A percentile compares a stretch with the other conserved stretches of the same genome.
These are phyloP conservation scores for Eumacrocentrus americanus DNA, from an alignment of 2,888 invertebrate genomes.

Conservation along the genomic window DNA sequence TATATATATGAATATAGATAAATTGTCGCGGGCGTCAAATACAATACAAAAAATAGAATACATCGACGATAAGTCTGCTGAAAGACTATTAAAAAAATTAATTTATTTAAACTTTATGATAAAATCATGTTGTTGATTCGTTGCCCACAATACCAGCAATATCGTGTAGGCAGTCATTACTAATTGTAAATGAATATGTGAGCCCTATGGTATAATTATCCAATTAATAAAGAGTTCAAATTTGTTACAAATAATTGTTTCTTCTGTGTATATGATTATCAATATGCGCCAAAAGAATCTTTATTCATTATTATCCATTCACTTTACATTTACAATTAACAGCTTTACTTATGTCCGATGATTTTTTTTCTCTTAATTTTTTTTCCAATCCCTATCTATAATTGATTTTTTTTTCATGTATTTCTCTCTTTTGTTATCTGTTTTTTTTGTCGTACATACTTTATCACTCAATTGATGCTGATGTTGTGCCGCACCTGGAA, in stretches of 20 bases:
- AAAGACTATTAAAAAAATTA: neutral
- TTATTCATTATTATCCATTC: slow-evolving; percentile 20
- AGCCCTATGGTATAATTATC: slow-evolving; percentile 5
- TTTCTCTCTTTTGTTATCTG: slow-evolving; percentile 2
- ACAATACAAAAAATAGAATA: neutral
- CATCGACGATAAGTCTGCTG: neutral
- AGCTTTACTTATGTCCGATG: slow-evolving; percentile 3
- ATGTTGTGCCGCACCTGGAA: slow-evolving; percentile 59
- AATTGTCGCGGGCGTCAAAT: slow-evolving; percentile 11
- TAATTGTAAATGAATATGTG: slow-evolving; percentile 20
- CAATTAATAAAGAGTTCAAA: slow-evolving; percentile 16
- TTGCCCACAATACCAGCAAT: neutral
- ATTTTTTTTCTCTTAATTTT: slow-evolving; percentile 10
- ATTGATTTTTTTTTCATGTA: slow-evolving; percentile 10
- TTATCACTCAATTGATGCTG: slow-evolving; percentile 31
- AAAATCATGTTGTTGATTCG: neutral
- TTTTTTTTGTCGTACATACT: slow-evolving; percentile 27
- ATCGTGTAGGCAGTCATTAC: neutral
- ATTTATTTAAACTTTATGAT: slow-evolving; percentile 14
- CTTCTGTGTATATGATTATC: slow-evolving; percentile 6
- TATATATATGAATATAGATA: slow-evolving; percentile 3
- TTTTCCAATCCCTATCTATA: slow-evolving; percentile 14
- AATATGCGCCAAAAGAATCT: slow-evolving; percentile 22
- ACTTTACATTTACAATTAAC: slow-evolving; percentile 21
- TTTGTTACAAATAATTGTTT: slow-evolving; percentile 15